Conservation (phyloP, 1,140 invertebrate genomes). For the Eriocheir sinensis region DNA sequence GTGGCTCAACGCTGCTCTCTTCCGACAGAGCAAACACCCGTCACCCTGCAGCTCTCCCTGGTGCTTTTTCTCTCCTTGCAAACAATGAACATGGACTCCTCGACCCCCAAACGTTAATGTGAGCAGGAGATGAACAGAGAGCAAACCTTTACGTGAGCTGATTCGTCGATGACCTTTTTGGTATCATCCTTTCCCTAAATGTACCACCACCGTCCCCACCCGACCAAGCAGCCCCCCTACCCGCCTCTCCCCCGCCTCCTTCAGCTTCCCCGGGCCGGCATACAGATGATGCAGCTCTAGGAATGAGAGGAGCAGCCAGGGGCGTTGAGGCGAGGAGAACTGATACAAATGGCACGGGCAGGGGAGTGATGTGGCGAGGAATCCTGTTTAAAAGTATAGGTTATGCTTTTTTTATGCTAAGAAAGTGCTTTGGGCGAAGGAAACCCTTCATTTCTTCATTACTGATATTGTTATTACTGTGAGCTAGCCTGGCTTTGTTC, state of each 20-base stretch:
- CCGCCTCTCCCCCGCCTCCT: background rate
- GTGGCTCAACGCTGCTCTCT: too few relatives aligned
- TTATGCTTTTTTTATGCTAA: background rate
- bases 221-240: background rate
- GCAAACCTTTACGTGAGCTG: too few relatives aligned
- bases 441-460: background rate
- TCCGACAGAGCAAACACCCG: too few relatives aligned
- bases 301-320: background rate
- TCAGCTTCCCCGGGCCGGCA: background rate
- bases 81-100: too few relatives aligned
- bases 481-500: background rate
- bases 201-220: background rate
- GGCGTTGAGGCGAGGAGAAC: background rate
- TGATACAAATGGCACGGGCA: background rate
- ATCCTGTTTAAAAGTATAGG: conserved; percentile 11
- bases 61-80: too few relatives aligned
- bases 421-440: background rate
- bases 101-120: too few relatives aligned
- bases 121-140: too few relatives aligned
- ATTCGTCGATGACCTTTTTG: too few relatives aligned
- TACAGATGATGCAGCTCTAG: background rate
- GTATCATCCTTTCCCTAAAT: too few relatives aligned
- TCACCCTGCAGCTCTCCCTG: too few relatives aligned
- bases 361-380: background rate
- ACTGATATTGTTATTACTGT: background rate